phyloP scores from a whole-genome alignment of 2,888 invertebrate species.

The Chelonus formosanus region DNA sequence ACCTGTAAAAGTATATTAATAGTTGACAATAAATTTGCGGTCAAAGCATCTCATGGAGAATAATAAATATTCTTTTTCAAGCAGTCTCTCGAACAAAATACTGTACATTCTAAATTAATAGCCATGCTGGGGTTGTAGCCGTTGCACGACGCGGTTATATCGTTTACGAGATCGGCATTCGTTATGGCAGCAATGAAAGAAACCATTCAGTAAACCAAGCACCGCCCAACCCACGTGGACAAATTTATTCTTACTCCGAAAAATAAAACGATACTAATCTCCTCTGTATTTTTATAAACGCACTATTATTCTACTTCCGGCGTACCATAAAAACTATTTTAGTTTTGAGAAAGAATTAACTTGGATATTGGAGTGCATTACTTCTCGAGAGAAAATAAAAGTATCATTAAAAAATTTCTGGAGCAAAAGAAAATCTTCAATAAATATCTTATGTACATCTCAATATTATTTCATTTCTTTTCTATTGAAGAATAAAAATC shows the following conservation, averaged over 20 bases:
- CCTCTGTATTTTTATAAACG: too few species aligned
- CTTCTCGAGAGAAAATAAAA: too few species aligned
- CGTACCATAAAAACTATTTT: too few species aligned
- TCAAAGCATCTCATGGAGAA: constrained; percentile 9
- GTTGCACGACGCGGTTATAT: constrained; percentile 1
- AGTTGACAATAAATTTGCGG: constrained; percentile 5
- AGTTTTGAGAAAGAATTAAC: too few species aligned
- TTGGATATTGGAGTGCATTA: too few species aligned
- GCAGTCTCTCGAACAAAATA: background rate
- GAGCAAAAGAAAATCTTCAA: too few species aligned
- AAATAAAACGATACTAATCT: too few species aligned
- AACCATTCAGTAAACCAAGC: constrained; percentile 22
- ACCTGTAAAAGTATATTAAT: constrained; percentile 6
- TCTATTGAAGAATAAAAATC: too few species aligned
- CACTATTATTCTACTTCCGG: too few species aligned
- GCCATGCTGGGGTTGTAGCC: constrained; percentile 17
- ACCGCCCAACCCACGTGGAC: constrained; percentile 1
- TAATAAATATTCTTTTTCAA: constrained; percentile 27
- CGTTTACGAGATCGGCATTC: constrained; percentile 11
- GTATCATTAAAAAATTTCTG: too few species aligned
- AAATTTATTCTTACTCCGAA: constrained; percentile 3
- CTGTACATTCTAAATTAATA: constrained; percentile 27
- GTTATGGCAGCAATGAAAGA: constrained; percentile 29
- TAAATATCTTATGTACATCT: too few species aligned
- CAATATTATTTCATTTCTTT: too few species aligned